These are phyloP conservation scores for Phylloscopus trochiloides DNA, from an alignment of 2,113 vertebrate genomes.

Conservation along the genomic window DNA sequence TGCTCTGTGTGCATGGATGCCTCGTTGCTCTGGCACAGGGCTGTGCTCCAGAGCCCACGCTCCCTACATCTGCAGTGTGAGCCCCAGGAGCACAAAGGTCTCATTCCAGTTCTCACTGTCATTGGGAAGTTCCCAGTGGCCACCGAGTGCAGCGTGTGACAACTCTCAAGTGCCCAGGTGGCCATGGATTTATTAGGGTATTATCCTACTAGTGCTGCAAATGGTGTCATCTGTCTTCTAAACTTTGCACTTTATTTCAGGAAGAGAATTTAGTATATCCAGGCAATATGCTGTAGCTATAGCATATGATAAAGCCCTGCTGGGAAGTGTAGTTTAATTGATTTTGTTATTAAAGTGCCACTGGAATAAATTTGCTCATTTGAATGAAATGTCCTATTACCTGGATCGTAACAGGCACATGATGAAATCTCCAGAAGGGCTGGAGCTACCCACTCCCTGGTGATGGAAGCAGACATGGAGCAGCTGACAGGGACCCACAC, in stretches of 20 bases:
- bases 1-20: not conserved
- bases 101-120: not conserved
- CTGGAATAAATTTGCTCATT: constrained; percentile 66
- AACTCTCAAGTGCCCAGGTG: constrained; percentile 5
- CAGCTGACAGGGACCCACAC: not conserved
- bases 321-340: constrained; percentile 59
- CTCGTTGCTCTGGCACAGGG: not conserved
- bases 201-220: constrained; percentile 17
- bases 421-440: not conserved
- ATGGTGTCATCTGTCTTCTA: constrained; percentile 56
- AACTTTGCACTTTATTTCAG: constrained; percentile 57
- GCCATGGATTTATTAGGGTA: constrained; percentile 26
- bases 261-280: constrained; percentile 16
- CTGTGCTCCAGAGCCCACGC: not conserved
- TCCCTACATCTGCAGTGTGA: not conserved
- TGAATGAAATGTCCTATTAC: constrained; percentile 61
- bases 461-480: not conserved
- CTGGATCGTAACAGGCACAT: constrained; percentile 15
- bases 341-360: constrained; percentile 60
- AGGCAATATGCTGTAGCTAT: constrained; percentile 37
- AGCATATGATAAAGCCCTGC: constrained; percentile 58
- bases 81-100: not conserved
- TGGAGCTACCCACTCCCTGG: not conserved
- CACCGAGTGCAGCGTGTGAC: not conserved
- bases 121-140: not conserved